Base-by-base conservation (phyloP, 1,140 invertebrate genomes). In the Sipha flava region DNA sequence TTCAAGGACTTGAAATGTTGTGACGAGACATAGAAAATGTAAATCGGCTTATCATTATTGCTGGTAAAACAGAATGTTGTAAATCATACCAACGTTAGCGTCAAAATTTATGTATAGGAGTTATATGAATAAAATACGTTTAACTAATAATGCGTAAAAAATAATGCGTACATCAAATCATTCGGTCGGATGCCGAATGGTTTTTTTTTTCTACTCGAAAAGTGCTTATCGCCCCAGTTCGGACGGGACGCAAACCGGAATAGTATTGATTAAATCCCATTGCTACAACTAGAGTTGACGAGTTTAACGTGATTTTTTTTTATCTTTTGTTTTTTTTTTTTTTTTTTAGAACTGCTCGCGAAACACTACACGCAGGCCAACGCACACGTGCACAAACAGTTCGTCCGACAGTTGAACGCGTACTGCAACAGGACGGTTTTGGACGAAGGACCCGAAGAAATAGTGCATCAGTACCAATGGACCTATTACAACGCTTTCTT, bases 401-500 rank as follows among this genome's bases (percentile, higher is more conserved):
- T 82, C 9, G 34, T 73, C 14, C 54, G 68, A 43, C 77, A 79
- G 29, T 29, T 82, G 29, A 79, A 81, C 45, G 26, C 73, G 16
- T 83, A 79, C 52, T 83, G 82, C 62, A 82, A 81, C n/a, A 82
- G 81, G 21, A 81, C 81, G 3, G 64, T 83, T 12, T 72, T 79
- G 5, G 75, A 80, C 43, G 80, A 81, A 57, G 77, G 40, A 7
- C 57, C 68, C 1, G 81, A 79, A 34, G 81, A 81, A 18, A 18
- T 68, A 34, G 49, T 14, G 5, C 49, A 79, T 14, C 57, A 81
- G 1, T 83, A 82, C 40, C 47, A 81, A 81, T 98, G 95, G 95
- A 94, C 93, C 83, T 97, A 94, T 85, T 96, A 96, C 83, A 95
- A 97, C 85, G 92, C 95, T 0, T 91, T 97, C 82, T 98, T 98